A percentile compares a stretch with the other conserved stretches of the same genome.
phyloP scores from a whole-genome alignment of 2,888 invertebrate species.

The Agrotis clavis region DNA sequence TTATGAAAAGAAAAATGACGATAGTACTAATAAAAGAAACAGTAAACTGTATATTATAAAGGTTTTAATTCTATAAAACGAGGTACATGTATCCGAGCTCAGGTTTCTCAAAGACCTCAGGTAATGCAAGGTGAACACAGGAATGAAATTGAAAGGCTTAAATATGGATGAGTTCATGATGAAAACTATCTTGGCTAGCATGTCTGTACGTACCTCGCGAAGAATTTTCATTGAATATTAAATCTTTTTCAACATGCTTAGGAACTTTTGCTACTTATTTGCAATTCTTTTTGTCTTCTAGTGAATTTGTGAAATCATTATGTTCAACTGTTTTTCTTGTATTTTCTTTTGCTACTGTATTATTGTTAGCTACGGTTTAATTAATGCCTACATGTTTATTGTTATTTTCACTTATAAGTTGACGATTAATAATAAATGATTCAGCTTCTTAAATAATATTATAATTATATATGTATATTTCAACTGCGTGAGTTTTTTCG shows the following conservation, averaged over 20 bases:
- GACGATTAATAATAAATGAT: not conserved
- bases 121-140: constrained; percentile 2
- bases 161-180: constrained; percentile 49
- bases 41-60: not conserved
- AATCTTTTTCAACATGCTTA: constrained; percentile 33
- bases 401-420: not conserved
- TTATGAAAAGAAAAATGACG: not conserved
- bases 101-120: constrained; percentile 2
- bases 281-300: constrained; percentile 7
- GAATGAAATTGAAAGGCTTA: constrained; percentile 44
- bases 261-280: constrained; percentile 20
- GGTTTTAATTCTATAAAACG: not conserved
- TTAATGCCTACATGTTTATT: not conserved
- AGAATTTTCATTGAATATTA: constrained; percentile 45
- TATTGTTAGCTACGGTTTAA: not conserved
- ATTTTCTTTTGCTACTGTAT: not conserved
- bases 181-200: constrained; percentile 3
- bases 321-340: not conserved
- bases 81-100: not conserved
- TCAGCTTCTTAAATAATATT: not conserved
- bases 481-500: too few species aligned
- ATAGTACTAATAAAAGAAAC: not conserved
- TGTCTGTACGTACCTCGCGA: not conserved
- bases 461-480: not conserved
- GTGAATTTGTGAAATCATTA: constrained; percentile 15